These are phyloP conservation scores for Drosophila tani DNA, from an alignment of 1,140 invertebrate genomes.

Conservation along the genomic window DNA sequence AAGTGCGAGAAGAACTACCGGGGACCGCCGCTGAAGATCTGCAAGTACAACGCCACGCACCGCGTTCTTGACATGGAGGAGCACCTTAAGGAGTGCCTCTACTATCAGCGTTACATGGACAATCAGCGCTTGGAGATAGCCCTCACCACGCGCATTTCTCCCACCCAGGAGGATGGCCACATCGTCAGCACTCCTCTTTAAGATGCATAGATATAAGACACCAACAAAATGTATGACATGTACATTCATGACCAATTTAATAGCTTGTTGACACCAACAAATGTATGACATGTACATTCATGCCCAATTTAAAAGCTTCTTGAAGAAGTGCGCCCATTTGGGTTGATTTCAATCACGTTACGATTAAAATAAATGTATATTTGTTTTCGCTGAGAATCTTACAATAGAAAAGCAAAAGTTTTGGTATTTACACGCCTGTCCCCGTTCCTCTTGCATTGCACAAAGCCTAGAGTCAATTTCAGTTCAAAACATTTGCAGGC, in stretches of 20 bases:
- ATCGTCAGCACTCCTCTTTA: conserved; percentile 5
- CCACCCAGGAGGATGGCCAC: conserved; percentile 12
- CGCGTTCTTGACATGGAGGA: conserved; percentile 65
- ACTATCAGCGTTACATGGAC: conserved; percentile 35
- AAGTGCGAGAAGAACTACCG: conserved; percentile 66
- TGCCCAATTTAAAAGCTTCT: conserved; percentile 1
- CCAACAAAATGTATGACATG: neutral
- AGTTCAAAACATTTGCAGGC: conserved; percentile 58
- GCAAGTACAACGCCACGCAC: conserved; percentile 77
- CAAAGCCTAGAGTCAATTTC: conserved; percentile 56
- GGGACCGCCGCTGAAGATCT: conserved; percentile 67
- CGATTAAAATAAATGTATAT: conserved; percentile 22
- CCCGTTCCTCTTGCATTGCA: conserved; percentile 30
- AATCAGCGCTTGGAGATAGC: conserved; percentile 9
- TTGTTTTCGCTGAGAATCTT: conserved; percentile 30
- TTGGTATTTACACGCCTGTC: conserved; percentile 49
- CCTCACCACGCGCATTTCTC: neutral
- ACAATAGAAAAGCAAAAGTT: conserved; percentile 33
- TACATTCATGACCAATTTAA: neutral
- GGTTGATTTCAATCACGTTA: conserved; percentile 7
- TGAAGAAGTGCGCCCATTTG: conserved; percentile 11
- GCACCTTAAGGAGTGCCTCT: conserved; percentile 58
- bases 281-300: neutral
- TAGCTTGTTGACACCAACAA: conserved; percentile 13
- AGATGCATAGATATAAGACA: neutral